phyloP scores from a whole-genome alignment of 2,797 vertebrate species.

The Onychomys torridus region DNA sequence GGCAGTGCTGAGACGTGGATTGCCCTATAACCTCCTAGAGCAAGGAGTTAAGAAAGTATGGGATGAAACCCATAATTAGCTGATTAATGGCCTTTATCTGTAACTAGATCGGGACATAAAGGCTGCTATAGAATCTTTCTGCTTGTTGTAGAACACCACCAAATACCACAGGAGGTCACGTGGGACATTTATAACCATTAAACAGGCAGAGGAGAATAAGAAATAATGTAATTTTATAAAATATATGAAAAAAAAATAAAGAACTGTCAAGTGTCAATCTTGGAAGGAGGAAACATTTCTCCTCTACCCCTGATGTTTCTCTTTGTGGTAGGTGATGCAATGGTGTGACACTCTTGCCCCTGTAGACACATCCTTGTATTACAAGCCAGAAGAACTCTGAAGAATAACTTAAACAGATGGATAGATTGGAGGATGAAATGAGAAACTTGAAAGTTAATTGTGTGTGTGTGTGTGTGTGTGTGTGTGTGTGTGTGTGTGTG shows the following conservation, averaged over 20 bases:
- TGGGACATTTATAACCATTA: not conserved
- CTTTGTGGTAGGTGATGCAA: not conserved
- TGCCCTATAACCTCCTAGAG: not conserved
- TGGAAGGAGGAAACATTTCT: not conserved
- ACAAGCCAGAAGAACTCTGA: not conserved
- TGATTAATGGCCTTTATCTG: not conserved
- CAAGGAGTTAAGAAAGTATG: not conserved
- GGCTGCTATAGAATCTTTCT: not conserved
- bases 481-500: too few species aligned
- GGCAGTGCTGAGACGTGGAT: not conserved
- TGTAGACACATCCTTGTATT: not conserved
- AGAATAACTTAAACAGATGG: not conserved
- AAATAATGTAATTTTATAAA: not conserved
- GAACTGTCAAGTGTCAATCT: not conserved
- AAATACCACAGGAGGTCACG: not conserved
- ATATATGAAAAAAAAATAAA: not conserved
- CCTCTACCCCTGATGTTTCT: not conserved
- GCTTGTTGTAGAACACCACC: not conserved
- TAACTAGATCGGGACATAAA: not conserved
- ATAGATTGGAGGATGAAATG: not conserved
- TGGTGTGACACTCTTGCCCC: not conserved
- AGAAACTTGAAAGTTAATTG: not conserved
- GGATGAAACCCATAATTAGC: not conserved
- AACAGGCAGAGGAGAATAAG: not conserved
- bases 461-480: too few species aligned